Percentiles rank a stretch among this genome's conserved stretches.
Evolutionary conservation across 1,140 invertebrate species (phyloP).

Genomic region (Sesamia nonagrioides): DNA sequence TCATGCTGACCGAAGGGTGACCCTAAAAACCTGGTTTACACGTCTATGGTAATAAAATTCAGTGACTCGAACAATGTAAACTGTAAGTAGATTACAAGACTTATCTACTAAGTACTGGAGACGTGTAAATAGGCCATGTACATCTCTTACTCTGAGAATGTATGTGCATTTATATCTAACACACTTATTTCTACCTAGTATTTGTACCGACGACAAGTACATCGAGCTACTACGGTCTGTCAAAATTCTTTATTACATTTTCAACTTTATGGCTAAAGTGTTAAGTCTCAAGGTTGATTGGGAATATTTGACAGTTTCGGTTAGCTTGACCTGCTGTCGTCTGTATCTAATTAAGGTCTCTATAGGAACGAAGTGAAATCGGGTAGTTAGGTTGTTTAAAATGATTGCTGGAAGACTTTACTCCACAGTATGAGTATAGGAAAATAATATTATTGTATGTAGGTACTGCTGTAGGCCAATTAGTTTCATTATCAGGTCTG

Average conservation of each 20-base stretch:
- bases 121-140: neutral
- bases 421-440: constrained; percentile 29
- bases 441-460: constrained; percentile 35
- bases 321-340: no score
- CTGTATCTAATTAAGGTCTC: constrained; percentile 24
- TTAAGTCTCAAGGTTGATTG: no score
- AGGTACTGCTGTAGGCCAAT: constrained; percentile 4
- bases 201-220: no score
- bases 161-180: constrained; percentile 2
- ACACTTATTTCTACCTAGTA: constrained; percentile 17
- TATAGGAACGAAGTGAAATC: constrained; percentile 28
- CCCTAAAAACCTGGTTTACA: neutral
- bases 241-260: no score
- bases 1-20: no score
- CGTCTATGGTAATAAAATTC: neutral
- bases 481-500: constrained; percentile 12
- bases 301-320: no score
- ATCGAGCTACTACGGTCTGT: no score
- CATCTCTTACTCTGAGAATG: neutral
- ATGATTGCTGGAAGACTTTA: constrained; percentile 10
- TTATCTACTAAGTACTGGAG: neutral
- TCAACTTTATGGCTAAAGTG: no score
- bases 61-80: neutral
- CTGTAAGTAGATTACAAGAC: no score
- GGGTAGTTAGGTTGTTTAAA: constrained; percentile 24